Conservation (phyloP, 2,888 invertebrate species). For the Pilophorus perplexus region DNA sequence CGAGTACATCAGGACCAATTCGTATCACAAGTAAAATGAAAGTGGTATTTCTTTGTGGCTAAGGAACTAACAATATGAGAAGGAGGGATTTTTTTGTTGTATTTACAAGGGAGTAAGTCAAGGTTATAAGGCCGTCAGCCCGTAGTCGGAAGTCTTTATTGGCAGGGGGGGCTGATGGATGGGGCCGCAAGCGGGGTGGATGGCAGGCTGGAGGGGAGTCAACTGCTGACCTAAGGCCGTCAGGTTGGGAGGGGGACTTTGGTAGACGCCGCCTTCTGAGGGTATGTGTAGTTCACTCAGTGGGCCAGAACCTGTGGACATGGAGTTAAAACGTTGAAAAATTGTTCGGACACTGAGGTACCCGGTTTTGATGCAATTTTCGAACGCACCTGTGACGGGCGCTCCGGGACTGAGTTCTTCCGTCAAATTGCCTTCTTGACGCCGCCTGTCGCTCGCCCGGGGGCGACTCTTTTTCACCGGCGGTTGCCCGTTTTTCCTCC, state of each 20-base stretch:
- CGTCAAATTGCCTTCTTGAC: slow-evolving; percentile 39
- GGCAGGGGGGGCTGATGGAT: slow-evolving; percentile 46
- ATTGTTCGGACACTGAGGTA: slow-evolving; percentile 17
- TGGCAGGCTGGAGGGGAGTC: slow-evolving; percentile 51
- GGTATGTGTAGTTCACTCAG: slow-evolving; percentile 46
- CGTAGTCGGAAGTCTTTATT: slow-evolving; percentile 67
- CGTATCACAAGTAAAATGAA: no score
- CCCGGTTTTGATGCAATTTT: no score
- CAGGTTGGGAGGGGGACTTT: slow-evolving; percentile 50
- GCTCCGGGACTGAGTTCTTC: slow-evolving; percentile 37
- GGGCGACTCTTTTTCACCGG: slow-evolving; percentile 57
- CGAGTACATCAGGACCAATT: no score
- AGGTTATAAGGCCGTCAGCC: slow-evolving; percentile 65
- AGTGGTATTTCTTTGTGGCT: no score
- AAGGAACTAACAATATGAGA: background rate
- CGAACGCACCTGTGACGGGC: slow-evolving; percentile 40
- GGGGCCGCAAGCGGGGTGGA: slow-evolving; percentile 46
- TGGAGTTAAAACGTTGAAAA: no score
- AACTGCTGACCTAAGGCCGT: slow-evolving; percentile 56
- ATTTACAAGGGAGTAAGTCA: slow-evolving; percentile 41
- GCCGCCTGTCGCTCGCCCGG: slow-evolving; percentile 44
- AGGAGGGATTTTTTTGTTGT: no score
- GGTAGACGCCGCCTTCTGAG: slow-evolving; percentile 46
- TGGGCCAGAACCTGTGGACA: slow-evolving; percentile 26
- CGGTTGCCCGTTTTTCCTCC: slow-evolving; percentile 74